Conservation (phyloP, 2,797 vertebrate species). For the Psittacula derbiana region DNA sequence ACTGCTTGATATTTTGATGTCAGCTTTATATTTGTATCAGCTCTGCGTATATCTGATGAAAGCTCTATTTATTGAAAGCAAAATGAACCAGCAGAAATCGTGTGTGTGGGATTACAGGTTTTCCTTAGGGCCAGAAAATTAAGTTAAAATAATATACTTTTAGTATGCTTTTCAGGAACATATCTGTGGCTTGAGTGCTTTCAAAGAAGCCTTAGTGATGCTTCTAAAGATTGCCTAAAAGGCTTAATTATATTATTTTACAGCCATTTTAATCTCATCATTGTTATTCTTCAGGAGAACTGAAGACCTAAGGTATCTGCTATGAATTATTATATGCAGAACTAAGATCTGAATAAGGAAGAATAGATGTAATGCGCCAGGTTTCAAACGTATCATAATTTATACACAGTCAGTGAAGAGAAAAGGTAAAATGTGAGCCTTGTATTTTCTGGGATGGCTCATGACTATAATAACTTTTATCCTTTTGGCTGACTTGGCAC, state of each 20-base stretch:
- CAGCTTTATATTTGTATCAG: not conserved
- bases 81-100: not conserved
- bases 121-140: not conserved
- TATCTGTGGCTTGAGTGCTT: not conserved
- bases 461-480: not conserved
- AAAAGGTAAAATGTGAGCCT: not conserved
- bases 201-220: not conserved
- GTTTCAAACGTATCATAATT: not conserved
- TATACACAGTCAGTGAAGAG: not conserved
- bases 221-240: not conserved
- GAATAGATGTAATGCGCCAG: not conserved
- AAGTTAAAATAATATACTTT: not conserved
- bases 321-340: not conserved
- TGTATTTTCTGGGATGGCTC: not conserved
- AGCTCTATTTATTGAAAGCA: not conserved
- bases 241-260: not conserved
- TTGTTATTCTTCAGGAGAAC: conserved; percentile 19
- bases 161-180: not conserved
- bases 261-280: conserved; percentile 15
- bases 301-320: not conserved
- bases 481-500: not conserved
- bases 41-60: not conserved
- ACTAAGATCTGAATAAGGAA: not conserved
- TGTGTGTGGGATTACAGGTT: not conserved
- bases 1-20: not conserved